phyloP scores from a whole-genome alignment of 2,797 vertebrate species.

The Leucoraja ocellata region DNA sequence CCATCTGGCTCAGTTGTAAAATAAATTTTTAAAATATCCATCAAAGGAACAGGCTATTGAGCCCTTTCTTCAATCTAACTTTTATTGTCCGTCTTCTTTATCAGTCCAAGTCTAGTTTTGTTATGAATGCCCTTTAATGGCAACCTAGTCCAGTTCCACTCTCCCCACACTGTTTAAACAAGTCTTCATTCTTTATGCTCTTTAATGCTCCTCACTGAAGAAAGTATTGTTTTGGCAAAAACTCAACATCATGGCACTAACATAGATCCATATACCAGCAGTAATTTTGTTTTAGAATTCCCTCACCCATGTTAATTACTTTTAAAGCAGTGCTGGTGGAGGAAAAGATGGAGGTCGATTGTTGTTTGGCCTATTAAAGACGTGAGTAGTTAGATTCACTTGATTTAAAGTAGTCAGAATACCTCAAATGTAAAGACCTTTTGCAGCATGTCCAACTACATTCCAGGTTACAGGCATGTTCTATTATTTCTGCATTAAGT shows the following conservation, averaged over 20 bases:
- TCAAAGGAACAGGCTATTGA: neutral
- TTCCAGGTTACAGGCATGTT: too few relatives aligned
- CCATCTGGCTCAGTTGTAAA: neutral
- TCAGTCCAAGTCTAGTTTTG: too few relatives aligned
- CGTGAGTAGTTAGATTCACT: too few relatives aligned
- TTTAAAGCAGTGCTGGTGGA: too few relatives aligned
- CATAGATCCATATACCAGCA: neutral
- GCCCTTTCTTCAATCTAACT: neutral
- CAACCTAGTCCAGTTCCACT: neutral
- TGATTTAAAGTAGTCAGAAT: too few relatives aligned
- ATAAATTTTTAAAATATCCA: neutral
- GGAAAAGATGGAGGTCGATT: neutral
- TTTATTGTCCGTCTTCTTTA: too few relatives aligned
- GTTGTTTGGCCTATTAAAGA: neutral
- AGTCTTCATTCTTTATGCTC: neutral
- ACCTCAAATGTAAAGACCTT: too few relatives aligned
- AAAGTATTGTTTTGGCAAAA: neutral
- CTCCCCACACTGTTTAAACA: too few relatives aligned
- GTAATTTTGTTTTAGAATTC: neutral
- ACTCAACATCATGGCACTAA: neutral
- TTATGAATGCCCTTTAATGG: too few relatives aligned
- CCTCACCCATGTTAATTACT: neutral
- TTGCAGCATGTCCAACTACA: too few relatives aligned
- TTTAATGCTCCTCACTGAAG: neutral
- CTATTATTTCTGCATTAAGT: too few relatives aligned